A percentile compares a stretch with the other conserved stretches of the same genome.
Evolutionary conservation across 2,797 vertebrate genomes (phyloP).

Genomic region (Centroberyx gerrardi): DNA sequence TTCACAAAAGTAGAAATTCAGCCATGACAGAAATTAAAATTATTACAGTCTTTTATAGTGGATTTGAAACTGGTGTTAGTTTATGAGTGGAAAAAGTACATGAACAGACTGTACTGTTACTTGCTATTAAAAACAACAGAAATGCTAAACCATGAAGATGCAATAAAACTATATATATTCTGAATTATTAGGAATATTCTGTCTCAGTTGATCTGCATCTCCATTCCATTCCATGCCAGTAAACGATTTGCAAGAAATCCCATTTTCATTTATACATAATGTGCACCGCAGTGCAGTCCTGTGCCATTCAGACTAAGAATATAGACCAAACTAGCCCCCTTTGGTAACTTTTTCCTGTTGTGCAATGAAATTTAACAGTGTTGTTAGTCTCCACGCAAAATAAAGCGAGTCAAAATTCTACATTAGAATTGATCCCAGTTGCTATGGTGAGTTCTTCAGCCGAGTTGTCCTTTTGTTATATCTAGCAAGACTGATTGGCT

Average conservation of each 20-base stretch:
- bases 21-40: background rate
- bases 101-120: background rate
- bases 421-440: constrained; percentile 61
- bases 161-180: background rate
- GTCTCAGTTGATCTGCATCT: constrained; percentile 5
- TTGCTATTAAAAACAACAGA: background rate
- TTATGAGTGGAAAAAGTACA: constrained; percentile 1
- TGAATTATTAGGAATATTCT: constrained; percentile 1
- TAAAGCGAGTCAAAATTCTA: constrained; percentile 29
- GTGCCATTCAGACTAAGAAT: background rate
- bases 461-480: constrained; percentile 52
- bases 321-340: constrained; percentile 9
- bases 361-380: constrained; percentile 34
- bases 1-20: background rate
- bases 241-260: background rate
- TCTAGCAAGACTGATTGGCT: constrained; percentile 58
- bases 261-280: background rate
- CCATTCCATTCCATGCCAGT: background rate
- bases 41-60: background rate
- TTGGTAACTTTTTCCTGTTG: constrained; percentile 22
- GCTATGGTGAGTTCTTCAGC: constrained; percentile 32
- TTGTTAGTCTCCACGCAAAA: constrained; percentile 2
- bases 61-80: constrained; percentile 1
- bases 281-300: constrained; percentile 11
- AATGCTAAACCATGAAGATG: background rate